A percentile compares a stretch with the other conserved stretches of the same genome.
These are phyloP conservation scores for Acropora yongei DNA, from an alignment of 64 coral and sea anemone species.

Conservation along the genomic window DNA sequence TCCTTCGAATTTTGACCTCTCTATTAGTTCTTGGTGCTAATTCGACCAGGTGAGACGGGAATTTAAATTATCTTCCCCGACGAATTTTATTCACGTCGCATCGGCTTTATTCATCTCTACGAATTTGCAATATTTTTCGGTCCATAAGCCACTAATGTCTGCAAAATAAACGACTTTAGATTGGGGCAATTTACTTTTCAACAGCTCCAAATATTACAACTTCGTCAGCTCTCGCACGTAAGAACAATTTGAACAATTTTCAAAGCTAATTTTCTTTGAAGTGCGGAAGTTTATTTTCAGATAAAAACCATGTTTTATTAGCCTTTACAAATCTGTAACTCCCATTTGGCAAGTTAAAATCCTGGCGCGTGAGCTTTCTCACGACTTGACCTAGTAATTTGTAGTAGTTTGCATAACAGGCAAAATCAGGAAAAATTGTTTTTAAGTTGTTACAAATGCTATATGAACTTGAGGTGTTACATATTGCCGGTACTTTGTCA, in stretches of 20 bases:
- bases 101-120: not conserved
- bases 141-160: not conserved
- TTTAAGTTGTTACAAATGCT: not conserved
- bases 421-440: not conserved
- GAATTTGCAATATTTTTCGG: not conserved
- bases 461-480: not conserved
- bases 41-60: not conserved
- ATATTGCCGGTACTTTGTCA: not conserved
- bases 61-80: not conserved
- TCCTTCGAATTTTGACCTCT: not conserved
- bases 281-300: not conserved
- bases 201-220: not conserved
- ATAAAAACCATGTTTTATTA: not conserved
- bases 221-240: not conserved
- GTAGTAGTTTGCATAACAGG: not conserved
- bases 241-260: slow-evolving; percentile 1
- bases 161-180: slow-evolving; percentile 15
- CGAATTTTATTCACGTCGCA: not conserved
- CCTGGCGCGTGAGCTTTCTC: not conserved
- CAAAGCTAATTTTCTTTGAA: not conserved
- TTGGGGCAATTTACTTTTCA: not conserved
- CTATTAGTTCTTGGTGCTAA: not conserved
- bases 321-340: slow-evolving; percentile 5
- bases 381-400: not conserved
- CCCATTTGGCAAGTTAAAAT: slow-evolving; percentile 14